These are phyloP conservation scores for Eudyptes chrysolophus DNA, from an alignment of 2,113 vertebrate species.

Conservation along the genomic window DNA sequence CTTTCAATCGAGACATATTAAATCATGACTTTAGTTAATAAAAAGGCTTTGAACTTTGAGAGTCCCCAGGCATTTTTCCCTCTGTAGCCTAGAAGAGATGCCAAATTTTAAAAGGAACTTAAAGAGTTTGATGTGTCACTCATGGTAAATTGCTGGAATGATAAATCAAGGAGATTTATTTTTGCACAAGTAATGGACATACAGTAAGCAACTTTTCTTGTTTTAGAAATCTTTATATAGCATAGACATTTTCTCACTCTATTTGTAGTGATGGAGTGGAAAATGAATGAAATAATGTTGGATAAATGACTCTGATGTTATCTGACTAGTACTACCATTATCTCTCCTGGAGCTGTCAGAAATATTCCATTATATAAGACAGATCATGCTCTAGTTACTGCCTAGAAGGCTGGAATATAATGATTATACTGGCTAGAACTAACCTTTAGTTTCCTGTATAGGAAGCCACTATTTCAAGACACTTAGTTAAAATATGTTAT, in stretches of 20 bases:
- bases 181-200: constrained; percentile 36
- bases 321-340: constrained; percentile 71
- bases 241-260: constrained; percentile 64
- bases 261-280: constrained; percentile 65
- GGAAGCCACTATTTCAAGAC: not conserved
- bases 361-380: constrained; percentile 57
- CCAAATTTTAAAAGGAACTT: not conserved
- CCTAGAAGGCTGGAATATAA: not conserved
- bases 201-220: constrained; percentile 61
- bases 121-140: not conserved
- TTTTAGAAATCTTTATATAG: constrained; percentile 65
- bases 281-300: constrained; percentile 73
- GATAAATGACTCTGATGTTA: constrained; percentile 67
- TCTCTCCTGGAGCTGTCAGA: constrained; percentile 50
- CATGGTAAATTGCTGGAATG: constrained; percentile 26
- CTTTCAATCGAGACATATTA: not conserved
- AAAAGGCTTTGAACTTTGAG: not conserved
- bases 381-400: constrained; percentile 3
- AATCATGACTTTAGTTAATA: not conserved
- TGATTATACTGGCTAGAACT: constrained; percentile 1
- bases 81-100: not conserved
- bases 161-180: constrained; percentile 28
- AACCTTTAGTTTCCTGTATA: constrained; percentile 7
- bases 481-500: constrained; percentile 27
- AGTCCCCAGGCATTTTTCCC: not conserved